A percentile compares a stretch with the other conserved stretches of the same genome.
Conservation (phyloP, 2,113 vertebrate species). For the Aramus guarauna region DNA sequence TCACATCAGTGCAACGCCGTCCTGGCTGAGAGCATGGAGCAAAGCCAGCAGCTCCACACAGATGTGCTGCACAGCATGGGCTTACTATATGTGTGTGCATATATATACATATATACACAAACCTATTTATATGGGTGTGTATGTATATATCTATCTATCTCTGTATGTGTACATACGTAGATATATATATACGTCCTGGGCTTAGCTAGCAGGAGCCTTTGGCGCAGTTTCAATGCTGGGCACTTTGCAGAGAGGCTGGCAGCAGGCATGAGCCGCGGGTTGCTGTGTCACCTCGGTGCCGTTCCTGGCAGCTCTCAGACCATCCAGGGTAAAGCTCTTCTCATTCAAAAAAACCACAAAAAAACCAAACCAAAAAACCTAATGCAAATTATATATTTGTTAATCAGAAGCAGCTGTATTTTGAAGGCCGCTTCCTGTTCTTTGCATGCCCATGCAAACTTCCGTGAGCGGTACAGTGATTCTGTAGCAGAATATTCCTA, state of each 20-base stretch:
- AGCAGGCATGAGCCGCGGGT: accelerated
- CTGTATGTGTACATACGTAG: too few species aligned
- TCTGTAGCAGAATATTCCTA: neutral
- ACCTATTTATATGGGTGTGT: too few species aligned
- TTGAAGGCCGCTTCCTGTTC: neutral
- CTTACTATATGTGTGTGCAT: neutral
- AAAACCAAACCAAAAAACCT: neutral
- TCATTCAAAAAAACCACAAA: neutral
- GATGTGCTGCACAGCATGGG: neutral
- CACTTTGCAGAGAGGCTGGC: neutral
- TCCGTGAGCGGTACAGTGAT: neutral
- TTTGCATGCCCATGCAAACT: constrained; percentile 38
- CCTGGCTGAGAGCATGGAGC: neutral
- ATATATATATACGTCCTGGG: neutral
- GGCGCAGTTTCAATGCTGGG: neutral
- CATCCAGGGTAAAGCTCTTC: neutral
- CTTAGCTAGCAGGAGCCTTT: neutral
- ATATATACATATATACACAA: neutral
- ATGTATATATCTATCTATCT: neutral
- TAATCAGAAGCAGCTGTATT: neutral
- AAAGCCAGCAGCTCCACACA: neutral
- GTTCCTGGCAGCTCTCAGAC: neutral
- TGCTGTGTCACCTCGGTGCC: neutral
- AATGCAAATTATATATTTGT: neutral
- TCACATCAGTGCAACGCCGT: neutral